A percentile compares a stretch with the other conserved stretches of the same genome.
phyloP scores from a whole-genome alignment of 1,140 invertebrate species.

The Drosophila arizonae region DNA sequence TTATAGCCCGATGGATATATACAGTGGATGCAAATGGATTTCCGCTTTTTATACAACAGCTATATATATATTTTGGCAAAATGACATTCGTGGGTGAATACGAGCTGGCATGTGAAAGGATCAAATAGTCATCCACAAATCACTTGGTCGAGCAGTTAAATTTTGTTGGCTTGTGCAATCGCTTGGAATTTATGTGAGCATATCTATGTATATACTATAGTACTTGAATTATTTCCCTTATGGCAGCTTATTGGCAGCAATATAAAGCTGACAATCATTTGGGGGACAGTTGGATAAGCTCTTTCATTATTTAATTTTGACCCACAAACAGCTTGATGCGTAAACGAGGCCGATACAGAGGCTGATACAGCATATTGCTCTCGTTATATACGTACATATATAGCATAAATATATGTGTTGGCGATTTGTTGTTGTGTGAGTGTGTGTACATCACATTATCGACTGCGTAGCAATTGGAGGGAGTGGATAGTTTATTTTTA shows the following conservation, averaged over 20 bases:
- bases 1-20: conserved; percentile 39
- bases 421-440: conserved; percentile 4
- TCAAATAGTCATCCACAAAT: conserved; percentile 1
- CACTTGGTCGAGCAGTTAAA: neutral
- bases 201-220: conserved; percentile 6
- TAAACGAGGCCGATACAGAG: conserved; percentile 32
- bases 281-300: conserved; percentile 25
- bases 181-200: conserved; percentile 39
- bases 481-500: conserved; percentile 69
- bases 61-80: conserved; percentile 27
- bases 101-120: conserved; percentile 22
- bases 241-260: conserved; percentile 24
- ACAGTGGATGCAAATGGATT: conserved; percentile 38
- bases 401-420: neutral
- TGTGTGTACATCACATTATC: conserved; percentile 52
- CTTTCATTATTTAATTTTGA: conserved; percentile 71
- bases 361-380: conserved; percentile 23
- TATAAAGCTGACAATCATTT: conserved; percentile 48
- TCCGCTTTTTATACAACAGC: conserved; percentile 35
- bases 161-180: conserved; percentile 34
- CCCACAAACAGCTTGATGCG: conserved; percentile 54
- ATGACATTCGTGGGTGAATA: neutral
- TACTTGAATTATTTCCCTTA: conserved; percentile 31
- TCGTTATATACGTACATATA: conserved; percentile 8
- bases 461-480: conserved; percentile 32